Conservation (phyloP, 2,113 vertebrate species). For the Ginglymostoma cirratum region DNA sequence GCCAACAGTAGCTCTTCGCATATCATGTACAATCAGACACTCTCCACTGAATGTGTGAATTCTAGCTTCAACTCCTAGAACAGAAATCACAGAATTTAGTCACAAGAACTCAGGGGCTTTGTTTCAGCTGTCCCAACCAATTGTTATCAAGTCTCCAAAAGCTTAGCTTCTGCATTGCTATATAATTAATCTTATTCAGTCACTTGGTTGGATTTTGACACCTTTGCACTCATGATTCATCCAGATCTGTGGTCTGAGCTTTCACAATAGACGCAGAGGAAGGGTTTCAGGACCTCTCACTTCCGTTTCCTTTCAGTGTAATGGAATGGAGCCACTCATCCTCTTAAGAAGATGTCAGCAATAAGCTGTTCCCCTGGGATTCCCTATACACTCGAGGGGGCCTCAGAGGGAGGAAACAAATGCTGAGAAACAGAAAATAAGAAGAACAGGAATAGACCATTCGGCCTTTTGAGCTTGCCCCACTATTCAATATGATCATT, state of each 20-base stretch:
- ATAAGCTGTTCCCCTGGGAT: not conserved
- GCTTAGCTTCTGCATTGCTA: not conserved
- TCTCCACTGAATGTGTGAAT: conserved; percentile 75
- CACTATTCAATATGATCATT: too few relatives aligned
- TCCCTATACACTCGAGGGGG: not conserved
- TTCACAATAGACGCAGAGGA: not conserved
- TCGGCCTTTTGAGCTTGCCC: too few relatives aligned
- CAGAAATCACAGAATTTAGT: not conserved
- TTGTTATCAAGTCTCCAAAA: not conserved
- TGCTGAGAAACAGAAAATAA: not conserved
- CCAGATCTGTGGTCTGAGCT: not conserved
- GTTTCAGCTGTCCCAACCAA: not conserved
- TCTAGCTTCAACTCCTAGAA: conserved; percentile 79
- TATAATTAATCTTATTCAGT: not conserved
- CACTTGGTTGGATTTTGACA: conserved; percentile 13
- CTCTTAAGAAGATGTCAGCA: not conserved
- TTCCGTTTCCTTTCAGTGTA: not conserved
- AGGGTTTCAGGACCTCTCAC: not conserved
- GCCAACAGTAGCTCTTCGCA: conserved; percentile 77
- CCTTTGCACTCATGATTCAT: not conserved
- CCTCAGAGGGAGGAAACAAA: not conserved
- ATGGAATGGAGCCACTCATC: not conserved
- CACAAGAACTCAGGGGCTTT: not conserved
- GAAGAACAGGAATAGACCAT: too few relatives aligned
- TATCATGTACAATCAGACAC: conserved; percentile 79